Percentiles rank a stretch among this genome's conserved stretches.
phyloP scores from a whole-genome alignment of 2,888 invertebrate species.

The Tachina fera region DNA sequence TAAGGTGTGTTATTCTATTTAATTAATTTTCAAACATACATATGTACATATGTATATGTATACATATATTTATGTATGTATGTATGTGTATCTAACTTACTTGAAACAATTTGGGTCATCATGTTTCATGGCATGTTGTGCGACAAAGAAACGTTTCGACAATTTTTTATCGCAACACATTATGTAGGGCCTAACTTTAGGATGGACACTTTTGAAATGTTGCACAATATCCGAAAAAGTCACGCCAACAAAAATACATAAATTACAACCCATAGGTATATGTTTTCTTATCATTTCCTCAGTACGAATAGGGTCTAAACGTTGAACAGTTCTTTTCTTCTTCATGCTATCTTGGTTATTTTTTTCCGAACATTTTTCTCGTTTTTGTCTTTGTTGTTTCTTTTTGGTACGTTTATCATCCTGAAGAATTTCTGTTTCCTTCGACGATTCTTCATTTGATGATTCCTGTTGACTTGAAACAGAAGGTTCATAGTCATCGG shows the following conservation, averaged over 20 bases:
- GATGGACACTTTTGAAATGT: conserved; percentile 79
- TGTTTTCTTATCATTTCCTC: conserved; percentile 80
- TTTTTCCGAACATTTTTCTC: background rate
- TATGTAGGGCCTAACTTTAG: conserved; percentile 77
- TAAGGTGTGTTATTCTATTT: too few species aligned
- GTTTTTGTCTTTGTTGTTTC: conserved; percentile 2
- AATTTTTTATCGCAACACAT: conserved; percentile 81
- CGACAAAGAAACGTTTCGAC: conserved; percentile 79
- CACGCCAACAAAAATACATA: conserved; percentile 78
- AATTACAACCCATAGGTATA: conserved; percentile 81
- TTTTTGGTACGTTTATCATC: background rate
- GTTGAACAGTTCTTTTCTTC: conserved; percentile 55
- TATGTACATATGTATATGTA: too few species aligned
- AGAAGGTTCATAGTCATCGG: conserved; percentile 32
- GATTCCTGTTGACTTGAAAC: conserved; percentile 40
- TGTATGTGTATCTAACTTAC: conserved; percentile 72
- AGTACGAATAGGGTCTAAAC: conserved; percentile 72
- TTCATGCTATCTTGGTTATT: background rate
- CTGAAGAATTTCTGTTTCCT: background rate
- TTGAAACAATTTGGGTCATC: conserved; percentile 82
- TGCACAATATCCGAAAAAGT: conserved; percentile 79
- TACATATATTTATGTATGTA: too few species aligned
- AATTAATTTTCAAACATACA: too few species aligned
- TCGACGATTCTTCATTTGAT: background rate
- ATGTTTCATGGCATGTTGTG: conserved; percentile 81